A percentile compares a stretch with the other conserved stretches of the same genome.
Conservation (phyloP, 53 echinoderm and acorn worm genomes). For the Stichopus horrens region DNA sequence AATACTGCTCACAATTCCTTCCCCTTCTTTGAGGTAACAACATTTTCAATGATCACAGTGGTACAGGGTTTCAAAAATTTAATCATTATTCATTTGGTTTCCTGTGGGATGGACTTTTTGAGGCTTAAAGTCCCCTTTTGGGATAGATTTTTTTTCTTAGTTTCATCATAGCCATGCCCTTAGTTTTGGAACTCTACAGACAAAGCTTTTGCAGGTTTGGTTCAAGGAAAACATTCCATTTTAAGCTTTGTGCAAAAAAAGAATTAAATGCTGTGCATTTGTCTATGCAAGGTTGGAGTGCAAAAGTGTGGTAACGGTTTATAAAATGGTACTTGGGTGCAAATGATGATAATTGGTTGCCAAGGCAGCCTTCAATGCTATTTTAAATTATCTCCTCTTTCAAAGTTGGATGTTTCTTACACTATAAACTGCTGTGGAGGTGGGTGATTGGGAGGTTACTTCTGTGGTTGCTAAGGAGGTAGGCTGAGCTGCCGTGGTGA, state of each 20-base stretch:
- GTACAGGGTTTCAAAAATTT: too few species aligned
- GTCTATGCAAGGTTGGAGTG: neutral
- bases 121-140: too few species aligned
- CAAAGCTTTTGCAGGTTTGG: too few species aligned
- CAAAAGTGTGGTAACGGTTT: neutral
- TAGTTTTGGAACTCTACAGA: too few species aligned
- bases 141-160: too few species aligned
- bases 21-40: too few species aligned
- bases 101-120: too few species aligned
- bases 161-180: too few species aligned
- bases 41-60: too few species aligned
- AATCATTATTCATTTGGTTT: too few species aligned
- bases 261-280: neutral
- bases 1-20: too few species aligned
- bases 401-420: conserved; percentile 16
- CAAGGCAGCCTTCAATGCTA: neutral
- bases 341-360: neutral
- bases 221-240: too few species aligned
- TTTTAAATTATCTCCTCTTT: neutral
- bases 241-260: neutral
- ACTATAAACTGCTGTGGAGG: conserved; percentile 40
- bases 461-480: conserved; percentile 33
- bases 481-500: conserved; percentile 3
- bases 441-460: conserved; percentile 30
- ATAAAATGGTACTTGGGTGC: neutral